Percentiles rank a stretch among this genome's conserved stretches.
phyloP scores from a whole-genome alignment of 2,113 vertebrate genomes.

The Potamarius usumacintae region DNA sequence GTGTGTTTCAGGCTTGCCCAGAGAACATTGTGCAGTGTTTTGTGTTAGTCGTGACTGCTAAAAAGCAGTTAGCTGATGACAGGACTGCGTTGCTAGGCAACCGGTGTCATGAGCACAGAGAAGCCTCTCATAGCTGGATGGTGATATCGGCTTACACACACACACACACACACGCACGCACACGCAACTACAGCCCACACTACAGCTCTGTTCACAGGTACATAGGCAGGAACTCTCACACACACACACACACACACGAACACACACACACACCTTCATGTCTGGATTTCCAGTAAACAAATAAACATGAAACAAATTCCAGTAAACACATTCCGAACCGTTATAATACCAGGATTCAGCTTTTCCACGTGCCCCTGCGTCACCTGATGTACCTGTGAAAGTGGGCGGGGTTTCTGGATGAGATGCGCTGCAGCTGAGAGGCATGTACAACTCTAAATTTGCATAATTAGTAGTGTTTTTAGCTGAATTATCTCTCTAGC shows the following conservation, averaged over 20 bases:
- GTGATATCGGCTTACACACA: constrained; percentile 68
- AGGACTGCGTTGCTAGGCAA: constrained; percentile 85
- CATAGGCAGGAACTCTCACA: constrained; percentile 2
- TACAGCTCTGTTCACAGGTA: constrained; percentile 33
- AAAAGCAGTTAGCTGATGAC: constrained; percentile 85
- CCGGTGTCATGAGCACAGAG: constrained; percentile 74
- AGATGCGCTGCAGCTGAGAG: not conserved
- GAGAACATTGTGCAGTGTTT: constrained; percentile 77
- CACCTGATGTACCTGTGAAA: not conserved
- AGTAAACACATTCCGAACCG: not conserved
- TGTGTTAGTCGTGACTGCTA: constrained; percentile 89
- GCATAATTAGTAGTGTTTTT: no score
- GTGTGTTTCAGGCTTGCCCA: constrained; percentile 69
- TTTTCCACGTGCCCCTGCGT: not conserved
- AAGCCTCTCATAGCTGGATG: constrained; percentile 72
- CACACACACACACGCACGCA: constrained; percentile 56
- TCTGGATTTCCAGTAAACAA: not conserved
- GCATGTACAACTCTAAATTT: not conserved
- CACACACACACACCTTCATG: not conserved
- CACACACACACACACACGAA: constrained; percentile 8
- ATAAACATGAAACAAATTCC: not conserved
- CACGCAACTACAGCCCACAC: constrained; percentile 41
- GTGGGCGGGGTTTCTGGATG: not conserved
- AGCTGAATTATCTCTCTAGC: not conserved
- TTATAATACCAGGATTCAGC: not conserved